phyloP scores from a whole-genome alignment of 2,797 vertebrate genomes.

The Oophaga sylvatica region DNA sequence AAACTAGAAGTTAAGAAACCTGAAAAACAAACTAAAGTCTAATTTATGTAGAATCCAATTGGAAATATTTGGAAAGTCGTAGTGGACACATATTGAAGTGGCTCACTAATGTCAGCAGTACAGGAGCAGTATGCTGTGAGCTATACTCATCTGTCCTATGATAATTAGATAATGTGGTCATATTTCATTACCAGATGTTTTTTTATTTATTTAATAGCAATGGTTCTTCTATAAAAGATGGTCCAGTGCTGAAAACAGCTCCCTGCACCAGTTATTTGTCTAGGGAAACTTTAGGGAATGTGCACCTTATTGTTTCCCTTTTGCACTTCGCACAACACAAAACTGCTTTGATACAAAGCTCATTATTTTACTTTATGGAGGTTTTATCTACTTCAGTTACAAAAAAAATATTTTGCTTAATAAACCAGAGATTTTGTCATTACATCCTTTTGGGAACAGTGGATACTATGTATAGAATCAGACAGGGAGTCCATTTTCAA shows the following conservation, averaged over 20 bases:
- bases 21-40: neutral
- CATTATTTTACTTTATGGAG: neutral
- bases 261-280: conserved; percentile 2
- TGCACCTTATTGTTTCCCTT: neutral
- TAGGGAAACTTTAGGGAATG: neutral
- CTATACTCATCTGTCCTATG: neutral
- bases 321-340: neutral
- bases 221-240: conserved; percentile 1
- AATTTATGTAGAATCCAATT: neutral
- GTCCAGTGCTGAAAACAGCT: conserved; percentile 27
- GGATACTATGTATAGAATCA: neutral
- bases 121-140: too few species aligned
- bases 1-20: neutral
- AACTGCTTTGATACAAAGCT: neutral
- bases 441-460: neutral
- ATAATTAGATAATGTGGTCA: neutral
- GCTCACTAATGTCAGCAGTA: neutral
- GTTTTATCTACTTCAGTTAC: neutral
- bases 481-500: neutral
- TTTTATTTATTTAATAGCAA: conserved; percentile 7
- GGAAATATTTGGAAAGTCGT: neutral
- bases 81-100: neutral
- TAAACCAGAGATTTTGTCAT: neutral
- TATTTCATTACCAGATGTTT: neutral
- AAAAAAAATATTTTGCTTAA: neutral